Evolutionary conservation across 2,888 invertebrate species (phyloP).

Genomic region (Zhuqinia jingwanae): DNA sequence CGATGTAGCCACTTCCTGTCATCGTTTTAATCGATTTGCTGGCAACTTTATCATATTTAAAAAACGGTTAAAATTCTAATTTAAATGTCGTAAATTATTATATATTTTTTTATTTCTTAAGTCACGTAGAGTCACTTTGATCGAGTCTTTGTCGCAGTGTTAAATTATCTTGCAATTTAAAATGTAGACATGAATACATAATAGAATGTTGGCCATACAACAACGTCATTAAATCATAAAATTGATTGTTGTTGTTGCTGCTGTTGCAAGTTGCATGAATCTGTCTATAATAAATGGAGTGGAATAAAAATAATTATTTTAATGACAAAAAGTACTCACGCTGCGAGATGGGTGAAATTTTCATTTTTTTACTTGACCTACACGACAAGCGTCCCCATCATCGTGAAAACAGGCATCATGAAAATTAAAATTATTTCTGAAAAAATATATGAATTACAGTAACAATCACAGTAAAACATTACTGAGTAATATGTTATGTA

Average conservation of each 20-base stretch:
- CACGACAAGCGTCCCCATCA: slow-evolving; percentile 1
- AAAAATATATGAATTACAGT: neutral
- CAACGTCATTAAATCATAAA: no score
- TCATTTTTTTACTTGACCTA: slow-evolving; percentile 55
- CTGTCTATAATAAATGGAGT: neutral
- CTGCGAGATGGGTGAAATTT: slow-evolving; percentile 47
- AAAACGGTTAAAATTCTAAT: neutral
- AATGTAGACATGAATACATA: neutral
- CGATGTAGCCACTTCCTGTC: slow-evolving; percentile 12
- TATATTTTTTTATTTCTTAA: neutral
- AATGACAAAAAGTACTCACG: slow-evolving; percentile 41
- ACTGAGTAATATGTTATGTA: slow-evolving; percentile 1
- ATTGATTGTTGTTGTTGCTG: no score
- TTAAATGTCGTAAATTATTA: slow-evolving; percentile 25
- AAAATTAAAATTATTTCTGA: neutral
- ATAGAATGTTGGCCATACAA: neutral
- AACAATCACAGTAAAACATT: neutral
- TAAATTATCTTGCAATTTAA: no score
- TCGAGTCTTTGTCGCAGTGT: neutral
- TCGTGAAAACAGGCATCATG: neutral
- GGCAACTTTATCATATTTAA: neutral
- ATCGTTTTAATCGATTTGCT: slow-evolving; percentile 32
- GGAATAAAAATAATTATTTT: slow-evolving; percentile 49
- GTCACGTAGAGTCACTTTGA: slow-evolving; percentile 11
- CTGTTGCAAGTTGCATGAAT: no score